A percentile compares a stretch with the other conserved stretches of the same genome.
Conservation (phyloP, 2,888 invertebrate genomes). For the Lasioglossum zephyrum region DNA sequence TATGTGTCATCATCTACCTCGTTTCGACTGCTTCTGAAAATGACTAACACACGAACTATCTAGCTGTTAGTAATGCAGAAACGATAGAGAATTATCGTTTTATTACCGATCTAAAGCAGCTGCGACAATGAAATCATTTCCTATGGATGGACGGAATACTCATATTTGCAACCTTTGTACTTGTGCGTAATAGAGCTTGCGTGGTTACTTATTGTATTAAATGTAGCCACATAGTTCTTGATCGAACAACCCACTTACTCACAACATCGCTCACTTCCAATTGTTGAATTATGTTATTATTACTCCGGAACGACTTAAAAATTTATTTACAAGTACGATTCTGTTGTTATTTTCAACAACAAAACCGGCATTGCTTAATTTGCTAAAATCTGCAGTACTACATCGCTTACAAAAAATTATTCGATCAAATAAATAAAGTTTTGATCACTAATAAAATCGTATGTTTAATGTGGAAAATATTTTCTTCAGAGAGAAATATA, state of each 20-base stretch:
- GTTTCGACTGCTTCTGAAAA: not conserved
- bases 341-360: not conserved
- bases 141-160: not conserved
- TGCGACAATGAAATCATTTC: constrained; percentile 22
- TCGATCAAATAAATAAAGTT: no score
- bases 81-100: not conserved
- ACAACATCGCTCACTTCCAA: not conserved
- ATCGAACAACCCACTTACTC: not conserved
- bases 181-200: not conserved
- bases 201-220: not conserved
- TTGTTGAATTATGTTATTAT: not conserved
- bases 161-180: constrained; percentile 36
- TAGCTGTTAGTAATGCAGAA: not conserved
- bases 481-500: no score
- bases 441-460: no score
- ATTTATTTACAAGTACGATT: not conserved
- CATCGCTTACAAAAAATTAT: not conserved
- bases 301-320: not conserved
- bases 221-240: not conserved
- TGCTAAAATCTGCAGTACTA: not conserved
- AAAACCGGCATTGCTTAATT: not conserved
- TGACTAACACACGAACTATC: not conserved
- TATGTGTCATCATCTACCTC: not conserved
- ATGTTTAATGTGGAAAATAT: no score
- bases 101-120: not conserved